These are phyloP conservation scores for Melinopterus prodromus DNA, from an alignment of 2,888 invertebrate genomes.

Conservation along the genomic window DNA sequence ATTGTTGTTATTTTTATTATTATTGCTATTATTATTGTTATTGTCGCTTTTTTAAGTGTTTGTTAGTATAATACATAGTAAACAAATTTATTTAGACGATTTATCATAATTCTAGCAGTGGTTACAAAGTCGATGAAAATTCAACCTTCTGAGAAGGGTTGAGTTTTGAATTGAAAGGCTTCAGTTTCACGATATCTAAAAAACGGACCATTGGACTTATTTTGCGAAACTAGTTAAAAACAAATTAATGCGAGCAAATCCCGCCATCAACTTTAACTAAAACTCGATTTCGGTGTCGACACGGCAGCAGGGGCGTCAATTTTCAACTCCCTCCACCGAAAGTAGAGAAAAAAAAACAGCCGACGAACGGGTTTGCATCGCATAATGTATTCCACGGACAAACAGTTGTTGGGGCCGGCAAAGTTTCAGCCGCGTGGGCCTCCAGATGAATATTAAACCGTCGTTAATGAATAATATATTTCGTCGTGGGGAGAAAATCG, in stretches of 20 bases:
- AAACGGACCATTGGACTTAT: too few relatives aligned
- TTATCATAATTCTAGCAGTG: too few relatives aligned
- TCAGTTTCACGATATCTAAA: neutral
- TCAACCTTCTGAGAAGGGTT: too few relatives aligned
- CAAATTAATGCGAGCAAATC: neutral
- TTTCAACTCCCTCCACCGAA: neutral
- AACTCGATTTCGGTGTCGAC: neutral
- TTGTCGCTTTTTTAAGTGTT: too few relatives aligned
- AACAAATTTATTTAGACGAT: too few relatives aligned
- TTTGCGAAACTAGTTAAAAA: neutral
- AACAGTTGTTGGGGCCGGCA: neutral
- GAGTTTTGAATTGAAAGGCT: neutral
- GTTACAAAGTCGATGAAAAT: too few relatives aligned
- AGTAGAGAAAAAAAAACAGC: neutral
- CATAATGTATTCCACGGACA: slow-evolving; percentile 4
- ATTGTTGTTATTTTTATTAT: too few relatives aligned
- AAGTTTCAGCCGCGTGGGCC: neutral
- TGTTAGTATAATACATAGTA: too few relatives aligned
- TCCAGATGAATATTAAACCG: neutral
- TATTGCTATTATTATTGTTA: too few relatives aligned
- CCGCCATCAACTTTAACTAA: neutral
- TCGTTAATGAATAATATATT: neutral
- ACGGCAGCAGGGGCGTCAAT: neutral
- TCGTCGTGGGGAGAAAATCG: neutral
- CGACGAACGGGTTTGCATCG: neutral